Conservation (phyloP, 2,888 invertebrate species). For the Lycia hirtaria region DNA sequence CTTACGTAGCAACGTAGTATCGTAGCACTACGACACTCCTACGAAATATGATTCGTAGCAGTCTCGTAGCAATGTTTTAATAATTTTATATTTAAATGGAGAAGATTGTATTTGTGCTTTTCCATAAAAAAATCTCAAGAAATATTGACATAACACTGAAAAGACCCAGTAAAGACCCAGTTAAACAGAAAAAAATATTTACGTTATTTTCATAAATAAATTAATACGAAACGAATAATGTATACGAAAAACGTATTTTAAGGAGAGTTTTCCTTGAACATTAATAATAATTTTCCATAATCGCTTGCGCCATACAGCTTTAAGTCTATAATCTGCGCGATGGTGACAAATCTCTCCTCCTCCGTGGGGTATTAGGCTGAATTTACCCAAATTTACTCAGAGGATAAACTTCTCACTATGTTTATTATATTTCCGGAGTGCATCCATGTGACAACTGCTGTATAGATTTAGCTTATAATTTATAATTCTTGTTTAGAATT, state of each 20-base stretch:
- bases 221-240: neutral
- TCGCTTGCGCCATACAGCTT: neutral
- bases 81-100: neutral
- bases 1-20: constrained; percentile 7
- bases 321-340: constrained; percentile 8
- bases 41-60: constrained; percentile 19
- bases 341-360: constrained; percentile 7
- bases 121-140: neutral
- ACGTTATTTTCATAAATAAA: too few species aligned
- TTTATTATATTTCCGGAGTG: neutral
- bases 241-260: neutral
- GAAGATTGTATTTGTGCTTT: neutral
- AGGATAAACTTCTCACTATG: constrained; percentile 1
- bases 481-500: too few species aligned
- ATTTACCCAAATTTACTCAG: constrained; percentile 5
- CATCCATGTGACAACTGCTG: too few species aligned
- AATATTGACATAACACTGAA: too few species aligned
- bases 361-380: constrained; percentile 3
- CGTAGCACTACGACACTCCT: constrained; percentile 26
- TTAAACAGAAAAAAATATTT: too few species aligned
- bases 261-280: constrained; percentile 1
- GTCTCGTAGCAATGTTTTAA: constrained; percentile 2
- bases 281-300: constrained; percentile 7
- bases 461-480: too few species aligned
- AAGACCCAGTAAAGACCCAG: too few species aligned